Base-by-base conservation (phyloP, 2,113 vertebrate species). In the Tretioscincus oriximinensis region DNA sequence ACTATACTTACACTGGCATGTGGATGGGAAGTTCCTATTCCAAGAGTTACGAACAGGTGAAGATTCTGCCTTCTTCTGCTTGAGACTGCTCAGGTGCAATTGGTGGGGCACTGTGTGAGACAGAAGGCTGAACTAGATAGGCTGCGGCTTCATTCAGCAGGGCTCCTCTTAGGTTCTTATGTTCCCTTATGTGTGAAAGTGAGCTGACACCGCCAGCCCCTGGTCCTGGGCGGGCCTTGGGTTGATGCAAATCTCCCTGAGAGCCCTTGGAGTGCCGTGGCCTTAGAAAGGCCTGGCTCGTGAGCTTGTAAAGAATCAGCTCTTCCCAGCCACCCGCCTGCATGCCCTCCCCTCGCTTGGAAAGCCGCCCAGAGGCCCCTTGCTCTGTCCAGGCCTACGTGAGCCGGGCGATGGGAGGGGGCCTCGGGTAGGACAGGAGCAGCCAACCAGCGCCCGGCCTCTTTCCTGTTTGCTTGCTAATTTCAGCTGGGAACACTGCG, bases 381-480 rank as follows among this genome's bases (percentile, higher is more conserved):
- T 5, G 65, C 76, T 61, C 20, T 24, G 65, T 47, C 82, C 71
- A 63, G 82, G 77, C 71, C 82, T 80, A 80, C 77, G 83, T 84
- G 77, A 84, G 83, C 65, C 1, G 12, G 41, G 72, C 18, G 58
- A 65, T 24, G 73, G 77, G 83, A 20, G 83, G 77, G 83, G 65
- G 72, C 9, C 24, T 8, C 1, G 73, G 51, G 26, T 29, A 47
- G 73, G 51, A 65, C n/a, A 1, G 1, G 41, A 65, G 45, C 77
- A 69, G 77, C 77, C 35, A 73, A 70, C 58, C 83, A 75, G 60
- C 58, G 58, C 18, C 45, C 82, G 65, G 76, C n/a, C 76, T 73
- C 49, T 69, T 67, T 79, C 82, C 76, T 74, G 82, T 79, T 75
- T 69, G 76, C 82, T n/a, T 84, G 82, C 76, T 79, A 79, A 84